Base-by-base conservation (phyloP, 2,888 invertebrate genomes). In the Eueremaeus valkanovi region DNA sequence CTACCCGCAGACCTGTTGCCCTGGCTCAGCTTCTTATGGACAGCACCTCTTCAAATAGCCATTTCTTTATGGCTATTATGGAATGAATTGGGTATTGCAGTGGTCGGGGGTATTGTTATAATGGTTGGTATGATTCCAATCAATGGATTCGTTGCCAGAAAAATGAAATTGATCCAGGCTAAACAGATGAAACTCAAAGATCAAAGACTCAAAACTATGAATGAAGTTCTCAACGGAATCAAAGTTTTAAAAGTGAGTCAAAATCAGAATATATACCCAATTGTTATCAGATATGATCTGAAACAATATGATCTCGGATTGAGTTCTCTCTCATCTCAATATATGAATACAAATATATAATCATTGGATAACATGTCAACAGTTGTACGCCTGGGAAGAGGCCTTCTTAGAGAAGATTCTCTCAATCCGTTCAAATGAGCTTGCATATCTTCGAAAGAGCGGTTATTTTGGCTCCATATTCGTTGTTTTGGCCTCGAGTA, bases 361-460 rank as follows among this genome's bases (percentile, higher is more conserved):
- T n/a, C n/a, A n/a, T n/a, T n/a, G n/a, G n/a, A n/a, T n/a, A n/a
- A n/a, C n/a, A n/a, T n/a, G n/a, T n/a, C n/a, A n/a, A n/a, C n/a
- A n/a, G n/a, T 86, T 95, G 82, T 95, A 95, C 82, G 95, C 94
- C 0, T 95, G 95, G 95, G 95, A 95, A 83, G 90, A 90, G 1
- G 93, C 94, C 80, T 95, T 95, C 82, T 91, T 93, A 83, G 88
- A 90, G 74, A 3, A 51, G 51, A 6, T 21, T 3, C 18, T 51
- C n/a, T n/a, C n/a, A n/a, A n/a, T n/a, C n/a, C n/a, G n/a, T n/a
- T n/a, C n/a, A n/a, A n/a, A n/a, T n/a, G n/a, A n/a, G n/a, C n/a
- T n/a, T n/a, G n/a, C n/a, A n/a, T n/a, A n/a, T n/a, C n/a, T n/a
- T n/a, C n/a, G n/a, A n/a, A n/a, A n/a, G n/a, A n/a, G n/a, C n/a